phyloP scores from a whole-genome alignment of 2,888 invertebrate species.

The Chalcosyrphus nemorum region DNA sequence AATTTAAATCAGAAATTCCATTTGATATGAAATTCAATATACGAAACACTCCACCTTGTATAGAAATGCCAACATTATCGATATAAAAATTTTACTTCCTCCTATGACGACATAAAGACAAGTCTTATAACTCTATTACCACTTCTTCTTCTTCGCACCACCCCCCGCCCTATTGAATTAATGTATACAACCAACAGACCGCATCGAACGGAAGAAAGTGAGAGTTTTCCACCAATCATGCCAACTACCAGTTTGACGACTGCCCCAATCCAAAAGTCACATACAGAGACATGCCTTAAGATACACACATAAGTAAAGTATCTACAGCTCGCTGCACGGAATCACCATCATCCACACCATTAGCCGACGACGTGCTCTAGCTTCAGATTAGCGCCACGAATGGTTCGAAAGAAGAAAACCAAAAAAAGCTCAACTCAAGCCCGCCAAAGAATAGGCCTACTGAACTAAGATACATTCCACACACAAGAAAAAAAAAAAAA shows the following conservation, averaged over 20 bases:
- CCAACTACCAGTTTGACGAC: slow-evolving; percentile 63
- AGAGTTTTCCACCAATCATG: slow-evolving; percentile 69
- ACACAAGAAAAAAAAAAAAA: slow-evolving; percentile 6
- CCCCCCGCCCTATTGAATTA: too few species aligned
- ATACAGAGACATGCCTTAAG: background rate
- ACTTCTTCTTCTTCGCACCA: slow-evolving; percentile 40
- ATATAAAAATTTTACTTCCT: slow-evolving; percentile 66
- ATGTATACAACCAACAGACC: slow-evolving; percentile 48
- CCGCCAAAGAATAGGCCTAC: slow-evolving; percentile 70
- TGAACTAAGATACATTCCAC: slow-evolving; percentile 66
- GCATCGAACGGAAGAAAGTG: slow-evolving; percentile 71
- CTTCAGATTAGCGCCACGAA: slow-evolving; percentile 52
- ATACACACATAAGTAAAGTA: background rate
- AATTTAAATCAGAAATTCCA: slow-evolving; percentile 54
- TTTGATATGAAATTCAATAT: slow-evolving; percentile 9
- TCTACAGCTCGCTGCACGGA: slow-evolving; percentile 26
- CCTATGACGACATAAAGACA: slow-evolving; percentile 58
- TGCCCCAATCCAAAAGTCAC: slow-evolving; percentile 13
- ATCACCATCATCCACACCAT: slow-evolving; percentile 51
- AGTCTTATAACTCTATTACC: slow-evolving; percentile 50
- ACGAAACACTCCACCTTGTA: background rate
- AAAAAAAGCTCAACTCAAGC: slow-evolving; percentile 44
- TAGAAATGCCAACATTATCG: slow-evolving; percentile 9
- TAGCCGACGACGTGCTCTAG: slow-evolving; percentile 38
- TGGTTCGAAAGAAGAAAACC: slow-evolving; percentile 17